A percentile compares a stretch with the other conserved stretches of the same genome.
These are phyloP conservation scores for Argyra leucocephala DNA, from an alignment of 2,888 invertebrate genomes.

Conservation along the genomic window DNA sequence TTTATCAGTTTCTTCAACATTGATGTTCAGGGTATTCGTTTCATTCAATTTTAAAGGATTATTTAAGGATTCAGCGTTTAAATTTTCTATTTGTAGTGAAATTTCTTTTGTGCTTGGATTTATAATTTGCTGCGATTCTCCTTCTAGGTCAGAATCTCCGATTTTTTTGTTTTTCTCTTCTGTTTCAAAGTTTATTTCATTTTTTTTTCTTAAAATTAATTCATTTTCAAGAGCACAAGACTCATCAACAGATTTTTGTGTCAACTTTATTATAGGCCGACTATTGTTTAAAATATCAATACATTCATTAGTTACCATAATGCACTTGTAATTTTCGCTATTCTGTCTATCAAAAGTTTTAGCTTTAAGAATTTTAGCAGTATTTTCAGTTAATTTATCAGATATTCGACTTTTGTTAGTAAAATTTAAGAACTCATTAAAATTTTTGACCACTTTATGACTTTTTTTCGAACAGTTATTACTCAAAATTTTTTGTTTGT, in stretches of 20 bases:
- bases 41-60: too few relatives aligned
- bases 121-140: too few relatives aligned
- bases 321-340: too few relatives aligned
- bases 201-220: not conserved
- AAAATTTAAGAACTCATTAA: slow-evolving; percentile 76
- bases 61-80: too few relatives aligned
- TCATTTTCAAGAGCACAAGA: slow-evolving; percentile 40
- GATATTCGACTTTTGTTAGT: slow-evolving; percentile 55
- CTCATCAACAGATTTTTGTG: slow-evolving; percentile 44
- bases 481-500: slow-evolving; percentile 25
- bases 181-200: not conserved
- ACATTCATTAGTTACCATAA: too few relatives aligned
- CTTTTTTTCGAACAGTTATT: slow-evolving; percentile 28
- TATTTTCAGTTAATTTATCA: slow-evolving; percentile 26
- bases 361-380: too few relatives aligned
- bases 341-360: too few relatives aligned
- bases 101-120: too few relatives aligned
- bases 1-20: too few relatives aligned
- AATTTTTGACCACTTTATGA: slow-evolving; percentile 59
- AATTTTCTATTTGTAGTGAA: too few relatives aligned
- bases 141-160: too few relatives aligned
- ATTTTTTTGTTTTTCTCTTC: slow-evolving; percentile 33
- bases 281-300: slow-evolving; percentile 16
- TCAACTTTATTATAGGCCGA: slow-evolving; percentile 45
- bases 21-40: too few relatives aligned